These are phyloP conservation scores for Helicoverpa zea DNA, from an alignment of 1,140 invertebrate genomes.

Conservation along the genomic window DNA sequence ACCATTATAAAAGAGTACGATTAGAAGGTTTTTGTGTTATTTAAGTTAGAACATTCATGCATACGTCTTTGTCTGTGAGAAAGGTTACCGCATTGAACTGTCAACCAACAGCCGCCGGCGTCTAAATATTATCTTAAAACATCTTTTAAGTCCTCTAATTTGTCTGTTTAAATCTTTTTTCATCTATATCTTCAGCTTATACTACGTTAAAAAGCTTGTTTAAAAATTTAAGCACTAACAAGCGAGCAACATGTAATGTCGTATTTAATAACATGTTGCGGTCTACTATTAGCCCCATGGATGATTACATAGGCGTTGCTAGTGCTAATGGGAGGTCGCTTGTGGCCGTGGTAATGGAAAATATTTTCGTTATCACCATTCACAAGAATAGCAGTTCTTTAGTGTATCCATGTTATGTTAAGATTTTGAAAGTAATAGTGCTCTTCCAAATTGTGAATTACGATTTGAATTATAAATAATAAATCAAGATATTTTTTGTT, in stretches of 20 bases:
- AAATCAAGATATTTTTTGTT: no score
- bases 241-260: background rate
- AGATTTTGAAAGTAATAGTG: background rate
- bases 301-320: slow-evolving; percentile 6
- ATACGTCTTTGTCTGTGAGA: no score
- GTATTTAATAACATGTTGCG: background rate
- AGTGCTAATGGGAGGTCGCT: background rate
- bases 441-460: no score
- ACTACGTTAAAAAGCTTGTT: background rate
- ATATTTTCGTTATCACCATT: background rate
- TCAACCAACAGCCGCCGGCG: no score
- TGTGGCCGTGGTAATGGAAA: background rate
- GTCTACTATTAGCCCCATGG: background rate
- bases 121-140: background rate
- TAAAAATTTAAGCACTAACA: slow-evolving; percentile 5
- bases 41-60: no score
- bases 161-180: background rate
- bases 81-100: no score
- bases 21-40: no score
- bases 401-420: background rate
- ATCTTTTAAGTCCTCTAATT: background rate
- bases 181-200: background rate
- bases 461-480: no score
- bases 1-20: no score
- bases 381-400: background rate